phyloP scores from a whole-genome alignment of 2,113 vertebrate genomes.

The Benitochromis conjunctus region DNA sequence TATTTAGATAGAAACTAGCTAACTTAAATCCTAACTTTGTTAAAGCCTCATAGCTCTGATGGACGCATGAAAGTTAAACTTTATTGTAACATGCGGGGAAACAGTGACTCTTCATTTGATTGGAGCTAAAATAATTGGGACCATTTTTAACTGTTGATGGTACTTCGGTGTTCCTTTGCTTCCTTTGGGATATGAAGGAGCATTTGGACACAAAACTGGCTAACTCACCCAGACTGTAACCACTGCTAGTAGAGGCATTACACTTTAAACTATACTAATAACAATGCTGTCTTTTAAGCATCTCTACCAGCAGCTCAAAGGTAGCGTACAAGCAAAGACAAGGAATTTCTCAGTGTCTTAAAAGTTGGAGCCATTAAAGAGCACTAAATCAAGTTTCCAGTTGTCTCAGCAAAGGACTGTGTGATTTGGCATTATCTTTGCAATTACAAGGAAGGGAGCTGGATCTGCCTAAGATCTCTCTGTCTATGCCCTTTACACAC shows the following conservation, averaged over 20 bases:
- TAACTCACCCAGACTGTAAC: neutral
- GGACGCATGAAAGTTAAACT: too few relatives aligned
- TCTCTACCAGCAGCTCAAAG: neutral
- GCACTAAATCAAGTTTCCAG: conserved; percentile 66
- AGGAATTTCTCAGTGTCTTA: conserved; percentile 59
- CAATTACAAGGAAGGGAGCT: conserved; percentile 66
- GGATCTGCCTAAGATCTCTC: conserved; percentile 66
- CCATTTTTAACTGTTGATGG: neutral
- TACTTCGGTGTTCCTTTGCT: neutral
- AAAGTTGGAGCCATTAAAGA: conserved; percentile 66
- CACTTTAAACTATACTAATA: neutral
- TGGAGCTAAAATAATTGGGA: neutral
- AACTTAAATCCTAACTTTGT: too few relatives aligned
- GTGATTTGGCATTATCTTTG: conserved; percentile 70
- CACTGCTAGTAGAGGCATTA: neutral
- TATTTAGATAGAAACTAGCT: too few relatives aligned
- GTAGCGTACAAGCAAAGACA: conserved; percentile 30
- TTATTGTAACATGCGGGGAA: neutral
- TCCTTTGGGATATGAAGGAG: neutral
- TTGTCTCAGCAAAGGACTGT: conserved; percentile 62
- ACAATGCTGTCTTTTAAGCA: neutral
- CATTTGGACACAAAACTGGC: neutral
- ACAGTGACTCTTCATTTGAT: neutral
- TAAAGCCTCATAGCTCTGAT: too few relatives aligned
- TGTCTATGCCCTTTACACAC: conserved; percentile 51